A percentile compares a stretch with the other conserved stretches of the same genome.
Conservation (phyloP, 2,113 vertebrate genomes). For the Oryzias celebensis region DNA sequence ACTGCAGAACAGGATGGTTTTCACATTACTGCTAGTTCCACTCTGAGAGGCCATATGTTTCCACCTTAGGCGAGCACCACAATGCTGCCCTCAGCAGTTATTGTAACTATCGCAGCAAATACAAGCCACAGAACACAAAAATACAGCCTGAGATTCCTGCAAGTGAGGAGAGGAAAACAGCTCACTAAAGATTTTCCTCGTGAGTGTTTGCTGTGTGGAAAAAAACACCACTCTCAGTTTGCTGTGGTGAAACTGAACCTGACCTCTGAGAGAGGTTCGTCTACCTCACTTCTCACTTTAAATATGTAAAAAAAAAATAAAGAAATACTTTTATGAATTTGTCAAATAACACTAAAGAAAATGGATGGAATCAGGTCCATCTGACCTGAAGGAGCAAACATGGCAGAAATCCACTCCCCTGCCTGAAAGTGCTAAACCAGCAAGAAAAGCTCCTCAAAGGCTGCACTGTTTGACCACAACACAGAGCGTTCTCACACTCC, state of each 20-base stretch:
- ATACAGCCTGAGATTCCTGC: conserved; percentile 24
- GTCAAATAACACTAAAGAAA: no score
- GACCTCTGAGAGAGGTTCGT: conserved; percentile 1
- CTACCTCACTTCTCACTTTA: neutral
- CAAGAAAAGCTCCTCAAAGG: conserved; percentile 10
- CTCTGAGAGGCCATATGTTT: conserved; percentile 71
- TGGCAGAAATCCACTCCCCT: conserved; percentile 26
- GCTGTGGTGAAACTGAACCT: conserved; percentile 7
- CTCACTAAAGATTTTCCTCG: conserved; percentile 5
- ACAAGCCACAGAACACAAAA: conserved; percentile 29
- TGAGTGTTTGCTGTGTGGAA: conserved; percentile 18
- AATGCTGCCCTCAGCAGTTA: conserved; percentile 66
- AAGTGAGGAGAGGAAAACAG: conserved; percentile 1
- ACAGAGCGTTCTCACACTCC: conserved; percentile 25
- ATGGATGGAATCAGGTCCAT: no score
- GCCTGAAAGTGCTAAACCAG: conserved; percentile 24
- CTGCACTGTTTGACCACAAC: conserved; percentile 30
- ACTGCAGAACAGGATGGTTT: conserved; percentile 54
- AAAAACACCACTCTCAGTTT: conserved; percentile 20
- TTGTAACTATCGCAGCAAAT: conserved; percentile 45
- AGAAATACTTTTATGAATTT: no score
- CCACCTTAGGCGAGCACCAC: conserved; percentile 55
- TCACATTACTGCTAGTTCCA: conserved; percentile 64
- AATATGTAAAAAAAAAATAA: no score
- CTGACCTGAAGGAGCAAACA: conserved; percentile 16